These are phyloP conservation scores for Ips nitidus DNA, from an alignment of 1,140 invertebrate genomes.

Conservation along the genomic window DNA sequence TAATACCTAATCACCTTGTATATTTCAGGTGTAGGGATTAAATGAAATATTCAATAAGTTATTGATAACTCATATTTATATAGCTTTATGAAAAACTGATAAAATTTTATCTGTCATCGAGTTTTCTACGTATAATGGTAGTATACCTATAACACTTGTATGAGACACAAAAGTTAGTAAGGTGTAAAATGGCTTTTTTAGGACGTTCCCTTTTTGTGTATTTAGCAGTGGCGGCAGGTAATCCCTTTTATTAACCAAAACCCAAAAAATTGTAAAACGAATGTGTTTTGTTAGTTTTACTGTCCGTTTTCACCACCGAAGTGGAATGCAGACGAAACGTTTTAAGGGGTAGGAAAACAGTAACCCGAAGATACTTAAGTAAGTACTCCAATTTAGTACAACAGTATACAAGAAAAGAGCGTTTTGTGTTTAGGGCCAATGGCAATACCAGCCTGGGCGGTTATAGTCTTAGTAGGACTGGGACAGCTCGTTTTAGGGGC, in stretches of 20 bases:
- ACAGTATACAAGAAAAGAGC: not conserved
- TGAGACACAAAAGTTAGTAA: too few relatives aligned
- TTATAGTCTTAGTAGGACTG: conserved; percentile 66
- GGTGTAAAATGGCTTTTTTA: conserved; percentile 17
- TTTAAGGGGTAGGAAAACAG: conserved; percentile 39
- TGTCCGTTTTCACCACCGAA: conserved; percentile 65
- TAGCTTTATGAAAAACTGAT: too few relatives aligned
- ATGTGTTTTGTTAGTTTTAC: conserved; percentile 57
- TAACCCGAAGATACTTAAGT: conserved; percentile 75
- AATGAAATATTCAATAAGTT: too few relatives aligned
- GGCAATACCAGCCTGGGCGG: conserved; percentile 71
- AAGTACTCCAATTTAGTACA: conserved; percentile 53
- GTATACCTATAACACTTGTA: too few relatives aligned
- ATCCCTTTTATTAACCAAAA: not conserved
- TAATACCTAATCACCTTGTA: too few relatives aligned
- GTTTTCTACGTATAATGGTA: too few relatives aligned
- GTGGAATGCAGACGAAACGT: conserved; percentile 74
- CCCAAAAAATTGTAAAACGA: not conserved
- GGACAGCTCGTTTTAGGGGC: conserved; percentile 66
- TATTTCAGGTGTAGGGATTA: too few relatives aligned
- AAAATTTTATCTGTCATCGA: too few relatives aligned
- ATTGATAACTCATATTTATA: too few relatives aligned
- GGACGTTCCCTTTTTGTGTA: conserved; percentile 14
- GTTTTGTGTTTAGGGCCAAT: conserved; percentile 59
- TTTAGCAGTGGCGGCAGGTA: conserved; percentile 25